Evolutionary conservation across 2,888 invertebrate species (phyloP).

Genomic region (Eustalomyia histrio): DNA sequence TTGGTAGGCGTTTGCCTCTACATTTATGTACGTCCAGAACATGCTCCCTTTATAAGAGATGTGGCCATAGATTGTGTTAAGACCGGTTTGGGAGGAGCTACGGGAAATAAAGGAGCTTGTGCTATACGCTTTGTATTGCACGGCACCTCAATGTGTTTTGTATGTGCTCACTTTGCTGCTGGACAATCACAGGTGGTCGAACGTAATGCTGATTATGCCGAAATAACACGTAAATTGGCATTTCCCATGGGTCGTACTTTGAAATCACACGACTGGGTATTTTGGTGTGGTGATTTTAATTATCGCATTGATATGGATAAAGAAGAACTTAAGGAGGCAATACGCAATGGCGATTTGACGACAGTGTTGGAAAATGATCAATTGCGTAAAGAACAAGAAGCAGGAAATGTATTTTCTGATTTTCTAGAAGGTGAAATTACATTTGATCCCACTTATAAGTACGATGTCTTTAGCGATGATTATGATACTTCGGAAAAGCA

Average conservation of each 20-base stretch:
- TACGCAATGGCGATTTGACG: conserved; percentile 83
- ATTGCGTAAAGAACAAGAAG: conserved; percentile 88
- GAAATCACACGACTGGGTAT: conserved; percentile 97
- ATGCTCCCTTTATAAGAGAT: conserved; percentile 93
- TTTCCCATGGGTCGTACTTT: conserved; percentile 95
- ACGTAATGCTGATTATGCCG: conserved; percentile 97
- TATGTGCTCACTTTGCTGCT: conserved; percentile 99
- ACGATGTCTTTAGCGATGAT: conserved; percentile 98
- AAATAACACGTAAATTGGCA: conserved; percentile 93
- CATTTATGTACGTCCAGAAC: conserved; percentile 93
- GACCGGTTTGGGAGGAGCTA: conserved; percentile 98
- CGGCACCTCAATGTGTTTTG: conserved; percentile 97
- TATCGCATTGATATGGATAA: conserved; percentile 97
- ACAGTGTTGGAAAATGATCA: conserved; percentile 93
- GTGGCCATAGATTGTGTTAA: conserved; percentile 97
- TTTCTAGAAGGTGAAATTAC: conserved; percentile 94
- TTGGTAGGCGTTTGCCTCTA: conserved; percentile 98
- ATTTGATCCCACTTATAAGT: conserved; percentile 99
- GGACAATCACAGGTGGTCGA: conserved; percentile 95
- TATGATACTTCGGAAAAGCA: conserved; percentile 99
- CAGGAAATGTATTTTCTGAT: conserved; percentile 92
- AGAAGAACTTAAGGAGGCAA: conserved; percentile 93
- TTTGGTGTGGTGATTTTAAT: conserved; percentile 99
- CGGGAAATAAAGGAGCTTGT: conserved; percentile 97
- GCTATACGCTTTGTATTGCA: conserved; percentile 95